Conservation (phyloP, 1,140 invertebrate genomes). For the Atta texana region DNA sequence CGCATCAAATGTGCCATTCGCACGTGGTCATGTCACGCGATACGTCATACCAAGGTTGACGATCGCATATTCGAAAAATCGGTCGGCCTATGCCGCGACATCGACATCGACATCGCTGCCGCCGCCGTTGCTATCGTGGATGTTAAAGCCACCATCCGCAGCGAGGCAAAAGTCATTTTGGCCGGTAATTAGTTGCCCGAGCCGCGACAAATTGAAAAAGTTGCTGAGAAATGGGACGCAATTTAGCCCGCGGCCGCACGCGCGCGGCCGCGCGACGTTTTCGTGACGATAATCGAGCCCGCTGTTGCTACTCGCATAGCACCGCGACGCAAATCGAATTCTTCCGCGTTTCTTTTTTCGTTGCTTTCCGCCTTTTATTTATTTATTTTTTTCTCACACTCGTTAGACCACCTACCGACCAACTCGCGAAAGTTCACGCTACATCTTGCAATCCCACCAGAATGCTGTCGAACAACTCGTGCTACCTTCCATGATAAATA, state of each 20-base stretch:
- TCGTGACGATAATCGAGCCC: slow-evolving; percentile 71
- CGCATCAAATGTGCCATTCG: slow-evolving; percentile 45
- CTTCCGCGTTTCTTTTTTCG: slow-evolving; percentile 53
- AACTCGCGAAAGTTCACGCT: slow-evolving; percentile 58
- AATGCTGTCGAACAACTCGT: slow-evolving; percentile 3
- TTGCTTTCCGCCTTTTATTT: slow-evolving; percentile 32
- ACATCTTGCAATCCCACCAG: slow-evolving; percentile 52
- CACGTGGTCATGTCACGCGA: slow-evolving; percentile 50
- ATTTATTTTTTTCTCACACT: slow-evolving; percentile 14
- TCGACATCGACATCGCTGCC: background rate
- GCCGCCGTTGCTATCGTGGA: background rate
- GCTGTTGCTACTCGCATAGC: slow-evolving; percentile 33
- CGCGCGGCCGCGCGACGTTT: slow-evolving; percentile 55
- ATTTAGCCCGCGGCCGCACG: slow-evolving; percentile 78
- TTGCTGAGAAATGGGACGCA: slow-evolving; percentile 84
- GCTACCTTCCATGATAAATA: slow-evolving; percentile 41
- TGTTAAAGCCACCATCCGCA: slow-evolving; percentile 39
- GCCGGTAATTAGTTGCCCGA: slow-evolving; percentile 83
- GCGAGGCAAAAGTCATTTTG: slow-evolving; percentile 82
- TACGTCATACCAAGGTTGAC: slow-evolving; percentile 32
- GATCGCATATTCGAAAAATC: slow-evolving; percentile 44
- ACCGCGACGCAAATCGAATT: slow-evolving; percentile 71
- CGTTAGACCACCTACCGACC: slow-evolving; percentile 31
- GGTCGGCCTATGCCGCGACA: slow-evolving; percentile 12
- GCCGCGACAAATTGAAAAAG: slow-evolving; percentile 85